Evolutionary conservation across 1,140 invertebrate species (phyloP), one percentile per base, ranked within the genome.

Genomic region (Drosophila pseudoananassae): DNA sequence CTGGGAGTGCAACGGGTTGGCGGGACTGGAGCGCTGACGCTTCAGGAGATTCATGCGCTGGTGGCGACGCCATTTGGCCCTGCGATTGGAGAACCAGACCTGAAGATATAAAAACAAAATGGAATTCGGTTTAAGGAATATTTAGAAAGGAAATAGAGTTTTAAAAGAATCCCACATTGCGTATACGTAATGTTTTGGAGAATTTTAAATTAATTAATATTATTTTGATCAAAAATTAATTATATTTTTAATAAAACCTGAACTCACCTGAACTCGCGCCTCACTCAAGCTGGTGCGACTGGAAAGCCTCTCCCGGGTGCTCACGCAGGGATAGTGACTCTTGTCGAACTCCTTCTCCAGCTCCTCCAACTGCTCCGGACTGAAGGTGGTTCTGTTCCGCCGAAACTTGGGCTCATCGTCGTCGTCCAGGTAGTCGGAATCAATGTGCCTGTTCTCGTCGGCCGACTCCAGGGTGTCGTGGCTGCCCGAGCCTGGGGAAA

Each of bases 61-160:
- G 92, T 98, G 97, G 77, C 97, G 96, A 92, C 97, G 95, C 97
- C 97, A 98, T 93, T 98, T 98, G 92, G 97, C 97, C 93, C 97
- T 96, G 95, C 97, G 97, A 95, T 98, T 98, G 93, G 97, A 98
- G 96, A 98, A 98, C 97, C 97, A 98, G 94, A 98, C 97, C 97
- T 98, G 64, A 1, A 1, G 6, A 17, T 14, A 6, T 4, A 55
- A 6, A 47, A 15, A 17, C 20, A 45, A 1, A 12, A 23, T 10
- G 4, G 43, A 10, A 10, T 10, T 46, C 17, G 17, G 3, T 6
- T 17, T 43, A 43, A 14, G 25, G 6, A 6, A 27, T 27, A 27
- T 27, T 27, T 27, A 5, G 5, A 6, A 27, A 27, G 5, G 5
- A 27, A 27, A 4, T 27, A 4, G 6, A 7, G 25, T 27, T 27